phyloP scores from a whole-genome alignment of 2,888 invertebrate species.

The Adelognathus sp. region DNA sequence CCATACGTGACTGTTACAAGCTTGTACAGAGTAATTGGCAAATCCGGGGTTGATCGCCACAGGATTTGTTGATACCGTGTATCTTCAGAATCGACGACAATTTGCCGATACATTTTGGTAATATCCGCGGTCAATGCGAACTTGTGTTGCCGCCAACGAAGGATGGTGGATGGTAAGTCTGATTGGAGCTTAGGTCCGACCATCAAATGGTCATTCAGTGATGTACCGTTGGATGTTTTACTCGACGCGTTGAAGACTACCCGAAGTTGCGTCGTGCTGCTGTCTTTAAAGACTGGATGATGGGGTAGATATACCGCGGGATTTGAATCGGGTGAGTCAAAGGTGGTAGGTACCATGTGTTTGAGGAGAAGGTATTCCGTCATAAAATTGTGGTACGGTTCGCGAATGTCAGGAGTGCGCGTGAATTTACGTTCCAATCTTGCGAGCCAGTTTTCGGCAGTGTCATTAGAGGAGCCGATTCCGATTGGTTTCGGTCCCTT shows the following conservation, averaged over 20 bases:
- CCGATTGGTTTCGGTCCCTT: slow-evolving; percentile 36
- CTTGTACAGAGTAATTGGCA: slow-evolving; percentile 18
- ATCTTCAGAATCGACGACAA: slow-evolving; percentile 43
- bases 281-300: slow-evolving; percentile 32
- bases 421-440: slow-evolving; percentile 61
- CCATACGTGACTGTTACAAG: slow-evolving; percentile 55
- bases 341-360: slow-evolving; percentile 48
- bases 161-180: slow-evolving; percentile 16
- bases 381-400: slow-evolving; percentile 56
- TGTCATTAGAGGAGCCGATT: slow-evolving; percentile 61
- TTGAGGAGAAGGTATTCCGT: slow-evolving; percentile 38
- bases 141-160: slow-evolving; percentile 41
- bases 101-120: slow-evolving; percentile 55
- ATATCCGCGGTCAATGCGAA: slow-evolving; percentile 54
- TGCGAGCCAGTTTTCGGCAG: slow-evolving; percentile 64
- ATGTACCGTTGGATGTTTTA: slow-evolving; percentile 32
- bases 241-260: slow-evolving; percentile 45
- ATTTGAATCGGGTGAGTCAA: neutral
- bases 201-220: slow-evolving; percentile 36
- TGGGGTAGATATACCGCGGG: slow-evolving; percentile 21
- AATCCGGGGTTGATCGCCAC: slow-evolving; percentile 30
- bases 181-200: slow-evolving; percentile 37
- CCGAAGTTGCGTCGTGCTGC: slow-evolving; percentile 15
- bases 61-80: slow-evolving; percentile 48
- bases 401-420: slow-evolving; percentile 51